phyloP scores from a whole-genome alignment of 2,888 invertebrate genomes.

The Teleiodes luculella region DNA sequence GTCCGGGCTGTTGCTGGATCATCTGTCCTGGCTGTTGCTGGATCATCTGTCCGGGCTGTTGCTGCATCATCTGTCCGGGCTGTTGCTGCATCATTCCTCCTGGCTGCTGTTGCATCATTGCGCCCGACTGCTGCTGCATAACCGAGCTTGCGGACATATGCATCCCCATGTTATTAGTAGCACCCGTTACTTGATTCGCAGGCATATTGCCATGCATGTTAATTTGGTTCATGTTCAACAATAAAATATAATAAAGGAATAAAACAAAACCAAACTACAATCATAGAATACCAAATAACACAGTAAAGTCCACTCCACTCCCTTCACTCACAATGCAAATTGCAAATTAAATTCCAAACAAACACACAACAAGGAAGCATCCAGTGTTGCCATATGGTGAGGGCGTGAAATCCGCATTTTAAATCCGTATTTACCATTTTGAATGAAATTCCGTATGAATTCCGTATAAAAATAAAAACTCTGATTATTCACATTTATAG shows the following conservation, averaged over 20 bases:
- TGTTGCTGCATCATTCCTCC: background rate
- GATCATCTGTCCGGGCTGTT: constrained; percentile 50
- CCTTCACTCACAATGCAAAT: too few relatives aligned
- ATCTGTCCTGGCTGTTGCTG: constrained; percentile 4
- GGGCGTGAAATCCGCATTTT: too few relatives aligned
- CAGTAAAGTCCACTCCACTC: too few relatives aligned
- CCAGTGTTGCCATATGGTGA: too few relatives aligned
- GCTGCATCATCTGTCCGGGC: background rate
- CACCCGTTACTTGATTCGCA: constrained; percentile 58
- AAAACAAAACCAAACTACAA: too few relatives aligned
- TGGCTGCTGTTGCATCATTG: background rate
- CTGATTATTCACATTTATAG: too few relatives aligned
- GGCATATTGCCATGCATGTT: constrained; percentile 63
- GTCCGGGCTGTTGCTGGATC: constrained; percentile 35
- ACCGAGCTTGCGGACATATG: constrained; percentile 42
- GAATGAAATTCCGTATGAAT: too few relatives aligned
- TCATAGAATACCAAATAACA: background rate
- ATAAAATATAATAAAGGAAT: too few relatives aligned
- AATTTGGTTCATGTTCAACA: constrained; percentile 65
- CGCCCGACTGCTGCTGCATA: background rate
- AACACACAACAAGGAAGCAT: too few relatives aligned
- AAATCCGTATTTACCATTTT: too few relatives aligned
- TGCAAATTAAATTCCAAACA: too few relatives aligned
- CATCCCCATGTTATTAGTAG: constrained; percentile 64
- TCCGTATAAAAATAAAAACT: too few relatives aligned